Evolutionary conservation across 1,140 invertebrate species (phyloP).

Genomic region (Hycleus phaleratus): DNA sequence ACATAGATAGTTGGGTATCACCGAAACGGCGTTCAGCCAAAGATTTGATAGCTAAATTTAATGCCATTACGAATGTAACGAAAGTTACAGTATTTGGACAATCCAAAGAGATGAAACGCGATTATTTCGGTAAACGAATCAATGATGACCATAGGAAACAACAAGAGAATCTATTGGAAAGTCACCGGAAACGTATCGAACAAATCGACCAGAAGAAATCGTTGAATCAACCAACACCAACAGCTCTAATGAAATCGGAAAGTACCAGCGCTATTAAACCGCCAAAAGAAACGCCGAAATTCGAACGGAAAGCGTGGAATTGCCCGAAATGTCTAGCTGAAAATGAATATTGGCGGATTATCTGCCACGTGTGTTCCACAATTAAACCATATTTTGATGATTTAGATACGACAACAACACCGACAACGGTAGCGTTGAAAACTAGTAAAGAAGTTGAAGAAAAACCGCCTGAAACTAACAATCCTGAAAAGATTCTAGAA

Average conservation of each 20-base stretch:
- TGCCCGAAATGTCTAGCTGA: slow-evolving; percentile 49
- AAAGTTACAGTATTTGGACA: slow-evolving; percentile 45
- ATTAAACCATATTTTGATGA: slow-evolving; percentile 40
- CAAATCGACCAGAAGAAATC: slow-evolving; percentile 25
- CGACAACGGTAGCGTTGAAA: slow-evolving; percentile 1
- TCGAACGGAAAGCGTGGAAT: slow-evolving; percentile 41
- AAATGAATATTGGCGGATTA: slow-evolving; percentile 49
- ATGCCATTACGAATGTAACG: slow-evolving; percentile 52
- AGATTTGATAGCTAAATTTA: slow-evolving; percentile 57
- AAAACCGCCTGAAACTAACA: slow-evolving; percentile 13
- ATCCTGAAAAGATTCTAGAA: slow-evolving; percentile 24
- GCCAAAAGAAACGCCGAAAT: slow-evolving; percentile 28
- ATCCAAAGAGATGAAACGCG: slow-evolving; percentile 21
- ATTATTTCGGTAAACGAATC: slow-evolving; percentile 30
- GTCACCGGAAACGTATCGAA: slow-evolving; percentile 30
- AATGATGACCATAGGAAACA: slow-evolving; percentile 23
- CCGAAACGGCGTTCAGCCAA: slow-evolving; percentile 43
- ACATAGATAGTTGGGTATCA: slow-evolving; percentile 37
- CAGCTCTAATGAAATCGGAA: slow-evolving; percentile 33
- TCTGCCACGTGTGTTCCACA: slow-evolving; percentile 48
- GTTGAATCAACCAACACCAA: slow-evolving; percentile 16
- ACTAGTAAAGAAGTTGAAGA: neutral
- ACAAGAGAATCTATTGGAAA: slow-evolving; percentile 26
- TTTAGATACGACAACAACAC: slow-evolving; percentile 20
- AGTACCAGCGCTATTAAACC: slow-evolving; percentile 29